Percentiles rank a stretch among this genome's conserved stretches.
Conservation (phyloP, 2,797 vertebrate genomes). For the Pangasius mekongensis region DNA sequence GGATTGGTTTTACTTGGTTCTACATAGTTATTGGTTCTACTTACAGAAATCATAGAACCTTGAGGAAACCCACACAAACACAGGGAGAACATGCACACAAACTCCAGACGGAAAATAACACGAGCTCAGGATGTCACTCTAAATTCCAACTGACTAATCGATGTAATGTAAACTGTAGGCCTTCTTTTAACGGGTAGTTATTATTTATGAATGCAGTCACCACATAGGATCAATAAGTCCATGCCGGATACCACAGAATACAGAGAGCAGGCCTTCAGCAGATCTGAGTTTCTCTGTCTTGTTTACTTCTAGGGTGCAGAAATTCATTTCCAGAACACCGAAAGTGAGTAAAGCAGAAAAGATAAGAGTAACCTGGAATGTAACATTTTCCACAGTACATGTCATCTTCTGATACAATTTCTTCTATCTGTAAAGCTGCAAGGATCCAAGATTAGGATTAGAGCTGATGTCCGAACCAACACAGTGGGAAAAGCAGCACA, state of each 20-base stretch:
- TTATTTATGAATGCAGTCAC: neutral
- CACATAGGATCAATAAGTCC: neutral
- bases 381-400: neutral
- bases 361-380: neutral
- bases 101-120: neutral
- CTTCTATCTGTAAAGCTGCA: slow-evolving; percentile 9
- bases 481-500: neutral
- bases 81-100: neutral
- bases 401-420: neutral
- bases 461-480: slow-evolving; percentile 3
- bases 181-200: neutral
- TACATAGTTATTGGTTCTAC: too few species aligned
- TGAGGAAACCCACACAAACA: neutral
- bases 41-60: neutral
- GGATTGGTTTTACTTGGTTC: too few species aligned
- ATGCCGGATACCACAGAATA: neutral
- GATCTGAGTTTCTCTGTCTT: neutral
- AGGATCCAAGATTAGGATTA: neutral
- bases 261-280: neutral
- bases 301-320: neutral
- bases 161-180: neutral
- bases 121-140: neutral
- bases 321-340: neutral
- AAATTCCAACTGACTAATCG: neutral
- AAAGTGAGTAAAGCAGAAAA: neutral